These are phyloP conservation scores for Idaea aversata DNA, from an alignment of 2,888 invertebrate species.

Conservation along the genomic window DNA sequence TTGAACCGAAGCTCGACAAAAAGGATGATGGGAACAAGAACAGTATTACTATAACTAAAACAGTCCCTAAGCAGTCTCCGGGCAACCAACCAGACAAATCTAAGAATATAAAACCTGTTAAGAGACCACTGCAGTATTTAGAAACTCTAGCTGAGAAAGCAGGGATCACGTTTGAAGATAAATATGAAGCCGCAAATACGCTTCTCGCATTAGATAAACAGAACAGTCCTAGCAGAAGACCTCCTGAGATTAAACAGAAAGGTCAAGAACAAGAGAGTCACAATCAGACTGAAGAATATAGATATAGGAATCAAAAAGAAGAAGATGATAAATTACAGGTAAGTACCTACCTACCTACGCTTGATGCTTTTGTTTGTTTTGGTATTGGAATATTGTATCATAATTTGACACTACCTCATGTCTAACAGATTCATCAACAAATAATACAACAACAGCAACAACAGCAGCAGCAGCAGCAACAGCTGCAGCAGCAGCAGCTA, in stretches of 20 bases:
- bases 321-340: constrained; percentile 75
- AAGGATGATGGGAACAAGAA: constrained; percentile 75
- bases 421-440: constrained; percentile 63
- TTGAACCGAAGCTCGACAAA: constrained; percentile 70
- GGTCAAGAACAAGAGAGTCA: constrained; percentile 59
- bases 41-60: constrained; percentile 74
- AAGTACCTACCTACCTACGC: neutral
- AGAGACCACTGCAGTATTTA: constrained; percentile 82
- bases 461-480: constrained; percentile 42
- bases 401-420: constrained; percentile 5
- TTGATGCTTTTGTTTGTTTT: neutral
- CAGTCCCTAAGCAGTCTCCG: constrained; percentile 62
- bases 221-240: constrained; percentile 69
- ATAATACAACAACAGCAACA: constrained; percentile 70
- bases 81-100: constrained; percentile 53
- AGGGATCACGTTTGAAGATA: constrained; percentile 86
- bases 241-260: constrained; percentile 65
- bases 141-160: constrained; percentile 87
- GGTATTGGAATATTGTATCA: neutral
- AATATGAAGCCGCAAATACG: constrained; percentile 85
- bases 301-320: constrained; percentile 69
- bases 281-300: constrained; percentile 59
- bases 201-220: constrained; percentile 83
- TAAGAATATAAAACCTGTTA: constrained; percentile 55
- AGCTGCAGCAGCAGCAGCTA: constrained; percentile 55